These are phyloP conservation scores for Isaurus tuberculatus DNA, from an alignment of 92 coral and sea anemone genomes.

Conservation along the genomic window DNA sequence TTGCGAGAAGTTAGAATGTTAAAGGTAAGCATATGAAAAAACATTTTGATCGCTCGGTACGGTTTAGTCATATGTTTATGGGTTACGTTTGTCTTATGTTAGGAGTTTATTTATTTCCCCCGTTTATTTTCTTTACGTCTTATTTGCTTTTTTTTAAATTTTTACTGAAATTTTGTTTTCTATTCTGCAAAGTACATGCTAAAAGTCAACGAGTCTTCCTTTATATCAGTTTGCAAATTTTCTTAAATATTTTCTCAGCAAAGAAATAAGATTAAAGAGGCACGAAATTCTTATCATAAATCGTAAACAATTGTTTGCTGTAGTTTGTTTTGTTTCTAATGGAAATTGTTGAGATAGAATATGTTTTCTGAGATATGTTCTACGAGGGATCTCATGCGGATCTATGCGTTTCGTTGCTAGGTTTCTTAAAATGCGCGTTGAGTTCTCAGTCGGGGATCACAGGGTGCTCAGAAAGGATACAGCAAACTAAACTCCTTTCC, in stretches of 20 bases:
- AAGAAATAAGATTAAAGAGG: background rate
- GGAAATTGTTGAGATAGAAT: background rate
- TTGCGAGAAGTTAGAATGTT: conserved; percentile 96
- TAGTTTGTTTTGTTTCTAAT: conserved; percentile 7
- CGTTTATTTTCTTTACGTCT: background rate
- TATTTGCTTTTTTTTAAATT: background rate
- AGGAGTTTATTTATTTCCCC: background rate
- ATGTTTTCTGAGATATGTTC: background rate
- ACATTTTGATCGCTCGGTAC: background rate
- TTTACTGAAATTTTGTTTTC: background rate
- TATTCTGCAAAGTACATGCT: background rate
- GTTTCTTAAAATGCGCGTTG: conserved; percentile 4
- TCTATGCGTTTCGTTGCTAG: conserved; percentile 35
- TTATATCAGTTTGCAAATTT: background rate
- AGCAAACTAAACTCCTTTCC: background rate
- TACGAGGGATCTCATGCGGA: background rate
- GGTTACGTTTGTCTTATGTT: background rate
- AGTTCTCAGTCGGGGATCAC: background rate
- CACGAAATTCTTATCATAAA: background rate
- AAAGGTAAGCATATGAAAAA: conserved; percentile 64
- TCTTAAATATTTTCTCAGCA: background rate
- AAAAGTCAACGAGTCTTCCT: background rate
- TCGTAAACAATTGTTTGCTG: background rate
- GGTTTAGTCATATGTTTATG: background rate
- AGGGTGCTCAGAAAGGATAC: background rate